These are phyloP conservation scores for Trissolcus japonicus DNA, from an alignment of 2,888 invertebrate genomes.

Conservation along the genomic window DNA sequence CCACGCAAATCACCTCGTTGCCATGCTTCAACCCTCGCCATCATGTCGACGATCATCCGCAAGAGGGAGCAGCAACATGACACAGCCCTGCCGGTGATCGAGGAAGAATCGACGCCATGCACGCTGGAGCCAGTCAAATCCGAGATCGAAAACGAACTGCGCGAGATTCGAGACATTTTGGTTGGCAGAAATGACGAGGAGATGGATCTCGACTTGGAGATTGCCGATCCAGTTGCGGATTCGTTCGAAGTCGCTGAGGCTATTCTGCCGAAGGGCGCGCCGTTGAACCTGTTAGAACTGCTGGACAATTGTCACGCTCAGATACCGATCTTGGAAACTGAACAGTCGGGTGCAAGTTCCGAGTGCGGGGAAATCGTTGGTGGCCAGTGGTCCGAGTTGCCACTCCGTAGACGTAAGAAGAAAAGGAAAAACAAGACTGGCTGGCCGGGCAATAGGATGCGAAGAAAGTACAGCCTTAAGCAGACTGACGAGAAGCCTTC, in stretches of 20 bases:
- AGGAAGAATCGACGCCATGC: conserved; percentile 57
- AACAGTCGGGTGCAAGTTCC: conserved; percentile 71
- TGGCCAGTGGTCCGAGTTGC: conserved; percentile 63
- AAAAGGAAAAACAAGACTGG: conserved; percentile 88
- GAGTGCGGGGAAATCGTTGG: conserved; percentile 69
- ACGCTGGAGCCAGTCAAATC: conserved; percentile 25
- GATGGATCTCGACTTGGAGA: conserved; percentile 1
- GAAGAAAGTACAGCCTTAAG: conserved; percentile 65
- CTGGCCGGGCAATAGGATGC: conserved; percentile 81
- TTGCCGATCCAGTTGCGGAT: conserved; percentile 12
- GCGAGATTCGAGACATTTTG: conserved; percentile 57
- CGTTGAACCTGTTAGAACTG: conserved; percentile 70
- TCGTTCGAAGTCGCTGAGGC: conserved; percentile 50
- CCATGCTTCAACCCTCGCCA: conserved; percentile 91
- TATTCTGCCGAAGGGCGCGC: conserved; percentile 66
- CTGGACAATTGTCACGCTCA: conserved; percentile 71
- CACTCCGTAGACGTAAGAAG: conserved; percentile 77
- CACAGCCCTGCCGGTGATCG: conserved; percentile 55
- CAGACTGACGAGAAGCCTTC: conserved; percentile 33
- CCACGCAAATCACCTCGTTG: conserved; percentile 91
- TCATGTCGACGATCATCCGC: conserved; percentile 79
- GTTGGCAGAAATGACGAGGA: conserved; percentile 64
- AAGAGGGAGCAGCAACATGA: conserved; percentile 69
- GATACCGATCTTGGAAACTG: conserved; percentile 67
- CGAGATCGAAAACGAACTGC: conserved; percentile 69